Conservation (phyloP, 2,797 vertebrate species). For the Lepus oiostolus region DNA sequence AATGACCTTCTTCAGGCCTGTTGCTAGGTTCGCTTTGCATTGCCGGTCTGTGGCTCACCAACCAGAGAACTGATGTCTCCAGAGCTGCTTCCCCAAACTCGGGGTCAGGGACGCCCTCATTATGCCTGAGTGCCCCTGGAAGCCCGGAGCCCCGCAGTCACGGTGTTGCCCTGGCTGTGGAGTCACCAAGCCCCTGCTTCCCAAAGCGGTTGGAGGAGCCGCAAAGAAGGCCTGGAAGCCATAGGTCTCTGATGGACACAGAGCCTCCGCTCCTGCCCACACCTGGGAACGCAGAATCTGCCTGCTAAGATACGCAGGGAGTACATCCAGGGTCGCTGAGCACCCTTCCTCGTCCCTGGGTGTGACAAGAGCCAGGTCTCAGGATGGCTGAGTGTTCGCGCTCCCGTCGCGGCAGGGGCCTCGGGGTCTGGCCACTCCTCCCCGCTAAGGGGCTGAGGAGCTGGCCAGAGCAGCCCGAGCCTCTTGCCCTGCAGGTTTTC, state of each 20-base stretch:
- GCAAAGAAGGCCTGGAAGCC: background rate
- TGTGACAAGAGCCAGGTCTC: background rate
- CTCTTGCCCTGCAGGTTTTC: accelerated
- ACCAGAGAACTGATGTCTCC: background rate
- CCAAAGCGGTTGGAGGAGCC: background rate
- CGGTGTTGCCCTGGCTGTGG: background rate
- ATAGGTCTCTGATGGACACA: background rate
- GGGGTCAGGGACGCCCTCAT: background rate
- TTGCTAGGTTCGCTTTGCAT: too few relatives aligned
- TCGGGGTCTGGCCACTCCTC: too few relatives aligned
- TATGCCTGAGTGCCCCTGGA: background rate
- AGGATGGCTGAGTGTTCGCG: background rate
- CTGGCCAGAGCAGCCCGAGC: background rate
- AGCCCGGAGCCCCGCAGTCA: background rate
- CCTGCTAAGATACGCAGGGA: background rate
- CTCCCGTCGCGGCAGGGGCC: background rate
- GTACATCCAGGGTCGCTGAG: background rate
- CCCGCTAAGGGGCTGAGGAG: background rate
- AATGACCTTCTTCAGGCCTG: background rate
- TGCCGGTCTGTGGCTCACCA: background rate
- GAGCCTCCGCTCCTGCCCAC: background rate
- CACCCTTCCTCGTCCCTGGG: background rate
- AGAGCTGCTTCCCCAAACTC: background rate
- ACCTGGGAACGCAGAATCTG: background rate
- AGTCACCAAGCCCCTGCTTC: background rate